Evolutionary conservation across 2,888 invertebrate species (phyloP), one percentile per base, ranked within the genome.

Genomic region (Pasiphila rectangulata): DNA sequence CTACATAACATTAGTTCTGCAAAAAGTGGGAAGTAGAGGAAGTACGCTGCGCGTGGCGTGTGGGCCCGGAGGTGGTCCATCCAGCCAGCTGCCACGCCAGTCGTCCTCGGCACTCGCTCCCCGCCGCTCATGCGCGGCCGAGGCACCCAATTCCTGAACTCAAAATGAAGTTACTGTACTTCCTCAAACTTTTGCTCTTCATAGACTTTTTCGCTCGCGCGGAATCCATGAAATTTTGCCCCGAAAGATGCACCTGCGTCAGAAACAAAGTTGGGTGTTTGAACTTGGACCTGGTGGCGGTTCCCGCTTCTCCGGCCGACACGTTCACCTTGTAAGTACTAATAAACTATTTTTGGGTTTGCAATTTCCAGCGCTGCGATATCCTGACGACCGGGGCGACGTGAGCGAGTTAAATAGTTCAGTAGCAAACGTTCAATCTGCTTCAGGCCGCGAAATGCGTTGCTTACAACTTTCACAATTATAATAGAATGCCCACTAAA

Each of bases 271-370:
- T 83, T 17, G 67, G 75, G 2, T 84, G 84, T 56, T 61, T 83
- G 16, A 77, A 76, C 38, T 75, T 77, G 52, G 74, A 74, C 49
- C 62, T 84, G 56, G 63, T 61, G 47, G 63, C 64, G 16, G 67
- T 83, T 23, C 84, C 84, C 46, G 69, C 67, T 49, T 61, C 72
- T 6, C 67, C 82, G 27, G 40, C 60, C 32, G 78, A 83, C 38
- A 72, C 75, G n/a, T 73, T 77, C 54, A 83, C 80, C 9, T 63
- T 85, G 84, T 85, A 68, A 83, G 84, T 84, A 71, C 46, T n/a
- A n/a, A 9, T 19, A 30, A 30, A 30, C 30, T 30, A 32, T 32
- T 32, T 32, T 32, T 32, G 32, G 16, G 17, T 32, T 19, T 19
- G 32, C 32, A 19, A 16, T n/a, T 32, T 32, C 16, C 32, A 32